These are phyloP conservation scores for Hydrotaea cyrtoneurina DNA, from an alignment of 2,888 invertebrate species.

Conservation along the genomic window DNA sequence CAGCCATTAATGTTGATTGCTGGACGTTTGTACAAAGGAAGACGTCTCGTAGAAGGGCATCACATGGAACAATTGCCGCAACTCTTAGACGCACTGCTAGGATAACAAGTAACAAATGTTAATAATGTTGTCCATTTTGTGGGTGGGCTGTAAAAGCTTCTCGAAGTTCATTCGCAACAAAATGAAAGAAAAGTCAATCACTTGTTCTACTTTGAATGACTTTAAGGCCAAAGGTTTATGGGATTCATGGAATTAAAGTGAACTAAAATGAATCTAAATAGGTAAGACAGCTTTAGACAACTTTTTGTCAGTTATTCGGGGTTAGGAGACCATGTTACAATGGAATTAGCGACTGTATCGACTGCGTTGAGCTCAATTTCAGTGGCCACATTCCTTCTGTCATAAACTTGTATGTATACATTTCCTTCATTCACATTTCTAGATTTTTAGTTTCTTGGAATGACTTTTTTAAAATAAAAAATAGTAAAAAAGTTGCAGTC, in stretches of 20 bases:
- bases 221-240: slow-evolving; percentile 16
- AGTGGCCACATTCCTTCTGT: too few relatives aligned
- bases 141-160: neutral
- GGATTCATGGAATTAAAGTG: slow-evolving; percentile 2
- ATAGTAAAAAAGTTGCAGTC: too few relatives aligned
- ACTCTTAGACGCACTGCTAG: neutral
- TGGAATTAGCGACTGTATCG: too few relatives aligned
- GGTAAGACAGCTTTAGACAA: too few relatives aligned
- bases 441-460: too few relatives aligned
- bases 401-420: too few relatives aligned
- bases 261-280: slow-evolving; percentile 5
- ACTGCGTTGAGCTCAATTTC: too few relatives aligned
- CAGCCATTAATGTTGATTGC: neutral
- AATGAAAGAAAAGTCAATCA: neutral
- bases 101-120: slow-evolving; percentile 31
- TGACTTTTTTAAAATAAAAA: too few relatives aligned
- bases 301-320: too few relatives aligned
- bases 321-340: too few relatives aligned
- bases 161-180: neutral
- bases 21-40: neutral
- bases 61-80: slow-evolving; percentile 27
- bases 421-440: too few relatives aligned
- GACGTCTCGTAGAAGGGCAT: neutral
- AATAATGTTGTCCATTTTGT: slow-evolving; percentile 6
- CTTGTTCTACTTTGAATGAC: neutral